These are phyloP conservation scores for Polydesmus complanatus DNA, from an alignment of 2,888 invertebrate genomes.

Conservation along the genomic window DNA sequence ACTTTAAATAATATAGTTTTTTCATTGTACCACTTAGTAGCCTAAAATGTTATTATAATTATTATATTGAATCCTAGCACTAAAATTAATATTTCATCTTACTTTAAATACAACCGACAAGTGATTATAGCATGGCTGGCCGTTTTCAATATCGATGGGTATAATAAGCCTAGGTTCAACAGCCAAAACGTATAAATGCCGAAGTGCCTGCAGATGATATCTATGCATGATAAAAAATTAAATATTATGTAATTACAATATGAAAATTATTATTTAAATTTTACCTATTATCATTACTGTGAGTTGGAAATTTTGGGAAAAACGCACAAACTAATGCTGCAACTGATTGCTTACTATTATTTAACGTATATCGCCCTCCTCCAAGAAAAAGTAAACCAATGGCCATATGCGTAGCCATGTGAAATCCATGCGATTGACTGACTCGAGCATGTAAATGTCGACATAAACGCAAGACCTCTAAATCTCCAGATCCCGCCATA, in stretches of 20 bases:
- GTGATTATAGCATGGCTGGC: conserved; percentile 66
- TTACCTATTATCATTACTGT: conserved; percentile 88
- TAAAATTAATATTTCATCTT: background rate
- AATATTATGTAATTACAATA: background rate
- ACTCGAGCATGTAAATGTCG: conserved; percentile 70
- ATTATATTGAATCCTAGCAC: background rate
- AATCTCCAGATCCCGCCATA: conserved; percentile 89
- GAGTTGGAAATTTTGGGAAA: conserved; percentile 93
- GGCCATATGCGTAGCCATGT: conserved; percentile 92
- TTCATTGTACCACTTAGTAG: conserved; percentile 19
- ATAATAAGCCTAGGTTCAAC: conserved; percentile 77
- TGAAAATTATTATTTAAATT: background rate
- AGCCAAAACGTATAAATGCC: conserved; percentile 90
- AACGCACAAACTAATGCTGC: conserved; percentile 84
- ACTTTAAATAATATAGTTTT: conserved; percentile 46
- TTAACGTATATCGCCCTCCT: conserved; percentile 73
- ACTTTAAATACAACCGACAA: conserved; percentile 44
- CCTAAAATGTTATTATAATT: too few species aligned
- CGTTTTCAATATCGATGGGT: conserved; percentile 68
- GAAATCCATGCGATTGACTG: conserved; percentile 64
- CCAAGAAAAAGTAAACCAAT: conserved; percentile 86
- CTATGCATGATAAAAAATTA: conserved; percentile 37
- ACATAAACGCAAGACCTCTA: conserved; percentile 63
- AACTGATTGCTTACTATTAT: conserved; percentile 47
- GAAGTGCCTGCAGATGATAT: conserved; percentile 90